Evolutionary conservation across 1,140 invertebrate species (phyloP), one percentile per base, ranked within the genome.

Genomic region (Mylabris phalerata): DNA sequence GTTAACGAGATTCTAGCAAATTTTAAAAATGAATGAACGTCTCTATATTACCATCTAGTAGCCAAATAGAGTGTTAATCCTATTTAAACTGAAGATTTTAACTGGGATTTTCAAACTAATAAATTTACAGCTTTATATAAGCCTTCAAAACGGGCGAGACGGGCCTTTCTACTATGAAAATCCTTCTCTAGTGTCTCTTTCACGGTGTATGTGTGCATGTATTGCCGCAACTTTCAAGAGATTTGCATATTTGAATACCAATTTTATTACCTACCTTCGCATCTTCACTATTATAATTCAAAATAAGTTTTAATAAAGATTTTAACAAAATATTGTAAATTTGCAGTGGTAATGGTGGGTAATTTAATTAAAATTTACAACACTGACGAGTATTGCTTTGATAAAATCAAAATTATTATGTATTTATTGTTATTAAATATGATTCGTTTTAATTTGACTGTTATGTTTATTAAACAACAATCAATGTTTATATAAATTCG

Each of bases 41-140:
- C 7, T 4, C 32, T 32, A 32, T 32, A 32, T 32, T 7, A 7
- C 7, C 32, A 55, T 47, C 49, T 46, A 48, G 45, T 50, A 57
- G 40, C 59, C 59, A 64, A 67, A 69, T 69, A 58, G 66, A 63
- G 67, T 69, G 69, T 68, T 71, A 71, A 71, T 68, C 69, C 68
- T 49, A 59, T 50, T 68, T 67, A 69, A 70, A 64, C 58, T 64
- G 52, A 50, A 57, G 44, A 63, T 59, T 67, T 65, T 64, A 65
- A 62, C 54, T 32, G 60, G 62, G 66, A 68, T 67, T 69, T 60
- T 59, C 62, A 55, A 63, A 63, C 59, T 71, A 67, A 70, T 71
- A 71, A 70, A 71, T 71, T 71, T 63, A 58, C 60, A 60, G 70
- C 70, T 71, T 66, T 68, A 67, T 65, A 63, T 69, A 70, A 71